Base-by-base conservation (phyloP, 2,888 invertebrate genomes). In the Diloba caeruleocephala region DNA sequence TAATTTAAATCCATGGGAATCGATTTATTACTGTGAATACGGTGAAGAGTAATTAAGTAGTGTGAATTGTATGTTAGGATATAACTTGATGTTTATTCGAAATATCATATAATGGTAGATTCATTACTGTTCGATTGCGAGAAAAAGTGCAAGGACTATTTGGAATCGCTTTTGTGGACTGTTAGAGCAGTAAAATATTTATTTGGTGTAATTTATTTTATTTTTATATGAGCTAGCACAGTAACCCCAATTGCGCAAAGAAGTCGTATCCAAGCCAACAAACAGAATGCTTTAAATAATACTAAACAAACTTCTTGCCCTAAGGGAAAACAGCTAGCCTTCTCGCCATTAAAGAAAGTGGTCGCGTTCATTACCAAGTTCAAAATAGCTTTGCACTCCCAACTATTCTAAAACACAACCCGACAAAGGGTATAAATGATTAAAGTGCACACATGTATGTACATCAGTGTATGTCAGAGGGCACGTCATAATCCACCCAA, bases 401-500 rank as follows among this genome's bases (percentile, higher is more conserved):
- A 57, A 73, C 71, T 71, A 69, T 71, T 63, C 43, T 25, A 42
- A 57, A 61, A 59, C 33, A 34, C 37, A 55, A 67, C 59, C 62
- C 68, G 52, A 51, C 50, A 45, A 61, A 67, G 62, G 65, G 54
- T 49, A 58, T 62, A 62, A 64, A 69, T 67, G 61, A 68, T 78
- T 74, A 66, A 71, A 67, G 67, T 60, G 62, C 48, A 61, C 49
- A 55, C 38, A 58, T 51, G 33, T 60, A 39, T 6, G 7, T 10
- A 53, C 53, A 52, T 34, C 56, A 41, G 51, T 49, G 52, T 68
- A 64, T 72, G 69, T 71, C 86, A 83, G 79, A 85, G 88, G 85
- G 85, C 81, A 88, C 80, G 82, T 88, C 85, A 87, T 87, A 88
- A 88, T 85, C 85, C 82, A 82, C 80, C 80, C 79, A 76, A 80